Evolutionary conservation across 2,888 invertebrate genomes (phyloP), one percentile per base, ranked within the genome.

Genomic region (Apodemia zela): DNA sequence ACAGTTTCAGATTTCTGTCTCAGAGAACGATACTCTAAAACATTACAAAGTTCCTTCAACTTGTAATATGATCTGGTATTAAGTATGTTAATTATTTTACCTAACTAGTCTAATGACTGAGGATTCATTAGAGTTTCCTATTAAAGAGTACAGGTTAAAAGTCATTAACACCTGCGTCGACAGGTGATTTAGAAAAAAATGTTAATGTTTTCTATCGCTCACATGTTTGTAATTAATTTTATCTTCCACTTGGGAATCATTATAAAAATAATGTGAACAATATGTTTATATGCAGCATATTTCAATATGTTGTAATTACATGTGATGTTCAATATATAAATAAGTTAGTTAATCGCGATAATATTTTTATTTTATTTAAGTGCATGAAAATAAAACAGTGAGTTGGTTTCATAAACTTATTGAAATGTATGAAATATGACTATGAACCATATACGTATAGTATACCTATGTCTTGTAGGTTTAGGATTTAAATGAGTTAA

Each of bases 131-230:
- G 54, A 25, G 15, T 15, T 54, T 13, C 25, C 54, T 25, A 54
- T 54, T 54, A 54, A 54, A 54, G 54, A 54, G 25, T 25, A 21
- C 54, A 61, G 35, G 65, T 67, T 63, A 63, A 62, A 54, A 64
- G 65, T 77, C 73, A 77, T 82, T 80, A 80, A 71, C 78, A 78
- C 76, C 75, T 77, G 75, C 66, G 67, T 64, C 62, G 66, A 68
- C 66, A 60, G 65, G 58, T 80, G 81, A 81, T 68, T 78, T 78
- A 78, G 65, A 69, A 64, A 66, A 49, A 58, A 67, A 70, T 63
- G 62, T 64, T 64, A 61, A 63, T 63, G 47, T 21, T 25, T 54
- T 54, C 25, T 25, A 54, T 54, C 21, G 54, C 21, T 18, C 13
- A 54, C 21, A 49, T 17, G 3, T 17, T 49, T 7, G 10, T 49